These are phyloP conservation scores for Phalanger gymnotis DNA, from an alignment of 2,797 vertebrate genomes.

Conservation along the genomic window DNA sequence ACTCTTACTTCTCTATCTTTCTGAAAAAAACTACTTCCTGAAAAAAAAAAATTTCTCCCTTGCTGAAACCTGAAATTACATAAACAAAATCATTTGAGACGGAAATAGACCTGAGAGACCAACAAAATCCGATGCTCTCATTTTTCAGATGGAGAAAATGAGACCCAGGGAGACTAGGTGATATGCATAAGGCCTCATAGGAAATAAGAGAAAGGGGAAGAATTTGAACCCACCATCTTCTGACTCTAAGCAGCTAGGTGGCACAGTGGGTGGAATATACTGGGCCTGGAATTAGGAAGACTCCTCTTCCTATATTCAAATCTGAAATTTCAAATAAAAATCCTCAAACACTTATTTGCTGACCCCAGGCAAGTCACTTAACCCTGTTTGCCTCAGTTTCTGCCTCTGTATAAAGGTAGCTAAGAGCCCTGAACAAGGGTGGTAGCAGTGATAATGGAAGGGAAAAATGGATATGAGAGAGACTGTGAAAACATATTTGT, in stretches of 20 bases:
- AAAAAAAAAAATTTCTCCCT: no score
- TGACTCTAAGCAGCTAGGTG: background rate
- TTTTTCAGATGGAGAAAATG: no score
- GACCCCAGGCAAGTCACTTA: background rate
- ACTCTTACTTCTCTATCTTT: background rate
- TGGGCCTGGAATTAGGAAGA: background rate
- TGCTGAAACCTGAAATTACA: background rate
- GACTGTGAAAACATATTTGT: background rate
- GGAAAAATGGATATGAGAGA: background rate
- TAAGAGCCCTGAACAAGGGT: background rate
- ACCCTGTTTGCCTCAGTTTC: background rate
- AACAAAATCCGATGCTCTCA: no score
- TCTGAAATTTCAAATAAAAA: no score
- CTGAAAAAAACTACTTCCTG: no score
- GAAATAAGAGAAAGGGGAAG: no score
- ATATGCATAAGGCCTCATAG: no score
- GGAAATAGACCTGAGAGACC: no score
- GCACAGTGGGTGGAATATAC: no score
- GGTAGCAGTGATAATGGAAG: background rate
- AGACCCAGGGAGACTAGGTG: no score
- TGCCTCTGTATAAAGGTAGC: background rate
- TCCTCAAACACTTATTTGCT: background rate
- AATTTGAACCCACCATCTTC: no score
- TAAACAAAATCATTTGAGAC: no score
- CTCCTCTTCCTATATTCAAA: background rate